Percentiles rank a stretch among this genome's conserved stretches.
Conservation (phyloP, 64 coral and sea anemone genomes). For the Orbicella faveolata region DNA sequence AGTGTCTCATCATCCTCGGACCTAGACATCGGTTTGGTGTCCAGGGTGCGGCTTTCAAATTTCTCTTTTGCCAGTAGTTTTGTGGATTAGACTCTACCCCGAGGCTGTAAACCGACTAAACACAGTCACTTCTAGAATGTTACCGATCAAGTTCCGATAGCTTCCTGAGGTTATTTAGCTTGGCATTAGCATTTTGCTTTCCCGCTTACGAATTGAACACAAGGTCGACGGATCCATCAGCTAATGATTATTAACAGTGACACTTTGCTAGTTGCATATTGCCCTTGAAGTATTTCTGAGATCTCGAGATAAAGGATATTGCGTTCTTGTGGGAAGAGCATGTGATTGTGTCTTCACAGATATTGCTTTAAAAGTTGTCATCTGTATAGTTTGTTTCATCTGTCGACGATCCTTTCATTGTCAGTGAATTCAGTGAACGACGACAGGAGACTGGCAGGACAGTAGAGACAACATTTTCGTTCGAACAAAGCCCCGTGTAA, state of each 20-base stretch:
- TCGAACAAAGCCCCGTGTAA: not conserved
- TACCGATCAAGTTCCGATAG: not conserved
- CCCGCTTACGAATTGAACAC: too few species aligned
- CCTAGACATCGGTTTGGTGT: too few species aligned
- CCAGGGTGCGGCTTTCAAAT: too few species aligned
- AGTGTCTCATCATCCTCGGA: too few species aligned
- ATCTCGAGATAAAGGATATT: not conserved
- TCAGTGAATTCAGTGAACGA: not conserved
- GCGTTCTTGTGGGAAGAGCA: not conserved
- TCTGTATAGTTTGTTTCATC: constrained; percentile 3
- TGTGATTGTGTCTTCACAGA: not conserved
- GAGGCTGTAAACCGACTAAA: not conserved
- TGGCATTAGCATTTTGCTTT: too few species aligned
- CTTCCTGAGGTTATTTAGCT: too few species aligned
- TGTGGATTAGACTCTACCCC: not conserved
- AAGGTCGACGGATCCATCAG: too few species aligned
- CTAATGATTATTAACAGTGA: not conserved
- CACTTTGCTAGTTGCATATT: not conserved
- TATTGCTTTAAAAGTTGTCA: constrained; percentile 18
- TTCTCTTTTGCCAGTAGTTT: too few species aligned
- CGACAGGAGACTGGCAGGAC: not conserved
- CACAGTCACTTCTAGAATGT: not conserved
- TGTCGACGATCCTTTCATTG: not conserved
- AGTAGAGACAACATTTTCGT: not conserved
- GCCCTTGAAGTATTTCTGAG: not conserved